phyloP scores from a whole-genome alignment of 2,888 invertebrate species.

The Rotaria macrura region DNA sequence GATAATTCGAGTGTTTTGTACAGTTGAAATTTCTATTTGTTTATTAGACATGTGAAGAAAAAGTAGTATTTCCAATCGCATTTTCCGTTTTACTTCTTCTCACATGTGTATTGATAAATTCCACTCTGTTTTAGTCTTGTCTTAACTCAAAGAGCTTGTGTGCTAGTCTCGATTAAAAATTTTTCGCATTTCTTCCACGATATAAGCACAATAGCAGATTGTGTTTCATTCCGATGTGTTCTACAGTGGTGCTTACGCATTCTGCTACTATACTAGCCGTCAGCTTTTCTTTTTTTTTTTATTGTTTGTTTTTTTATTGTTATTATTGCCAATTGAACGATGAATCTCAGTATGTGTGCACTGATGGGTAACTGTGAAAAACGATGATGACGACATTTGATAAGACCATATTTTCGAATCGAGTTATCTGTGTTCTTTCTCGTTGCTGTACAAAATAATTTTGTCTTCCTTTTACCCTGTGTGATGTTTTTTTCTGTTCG shows the following conservation, averaged over 20 bases:
- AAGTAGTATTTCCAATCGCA: not conserved
- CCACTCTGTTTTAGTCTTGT: not conserved
- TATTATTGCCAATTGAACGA: not conserved
- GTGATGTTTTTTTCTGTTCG: not conserved
- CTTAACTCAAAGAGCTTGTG: not conserved
- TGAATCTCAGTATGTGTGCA: not conserved
- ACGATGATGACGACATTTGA: not conserved
- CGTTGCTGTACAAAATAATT: not conserved
- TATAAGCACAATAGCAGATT: not conserved
- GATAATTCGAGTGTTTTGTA: not conserved
- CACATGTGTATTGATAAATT: not conserved
- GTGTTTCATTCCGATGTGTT: not conserved
- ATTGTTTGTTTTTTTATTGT: too few species aligned
- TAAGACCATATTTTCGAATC: not conserved
- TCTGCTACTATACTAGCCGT: not conserved
- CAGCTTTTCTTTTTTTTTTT: not conserved
- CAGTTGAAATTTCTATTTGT: not conserved
- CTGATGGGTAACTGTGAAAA: not conserved
- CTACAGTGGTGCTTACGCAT: not conserved
- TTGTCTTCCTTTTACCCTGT: not conserved
- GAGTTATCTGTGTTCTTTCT: not conserved
- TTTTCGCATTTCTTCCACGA: not conserved
- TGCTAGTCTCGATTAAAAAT: not conserved
- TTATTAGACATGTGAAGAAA: not conserved
- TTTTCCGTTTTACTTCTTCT: not conserved